A percentile compares a stretch with the other conserved stretches of the same genome.
phyloP scores from a whole-genome alignment of 1,140 invertebrate species.

The Medauroidea extradentata region DNA sequence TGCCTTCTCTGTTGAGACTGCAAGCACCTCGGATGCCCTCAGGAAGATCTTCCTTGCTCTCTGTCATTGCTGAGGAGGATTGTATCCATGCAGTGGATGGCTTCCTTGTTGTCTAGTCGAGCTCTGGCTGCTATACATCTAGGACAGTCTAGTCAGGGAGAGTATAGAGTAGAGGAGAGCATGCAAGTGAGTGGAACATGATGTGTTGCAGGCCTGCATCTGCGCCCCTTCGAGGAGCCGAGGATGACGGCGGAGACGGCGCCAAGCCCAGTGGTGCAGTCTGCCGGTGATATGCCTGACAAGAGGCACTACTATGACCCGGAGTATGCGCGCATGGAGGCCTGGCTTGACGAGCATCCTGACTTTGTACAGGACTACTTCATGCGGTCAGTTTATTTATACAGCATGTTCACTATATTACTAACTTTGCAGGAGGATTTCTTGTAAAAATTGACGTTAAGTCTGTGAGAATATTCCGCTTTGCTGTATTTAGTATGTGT shows the following conservation, averaged over 20 bases:
- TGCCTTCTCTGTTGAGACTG: too few species aligned
- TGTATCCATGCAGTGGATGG: neutral
- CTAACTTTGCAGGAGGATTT: too few species aligned
- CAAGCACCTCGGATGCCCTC: too few species aligned
- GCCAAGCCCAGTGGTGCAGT: slow-evolving; percentile 48
- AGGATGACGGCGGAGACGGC: slow-evolving; percentile 62
- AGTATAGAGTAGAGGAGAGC: neutral
- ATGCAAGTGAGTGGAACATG: slow-evolving; percentile 12
- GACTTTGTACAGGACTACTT: slow-evolving; percentile 95
- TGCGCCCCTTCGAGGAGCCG: slow-evolving; percentile 74
- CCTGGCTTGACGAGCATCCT: slow-evolving; percentile 94
- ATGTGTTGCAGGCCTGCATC: slow-evolving; percentile 64
- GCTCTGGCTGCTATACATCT: neutral
- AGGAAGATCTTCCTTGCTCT: too few species aligned
- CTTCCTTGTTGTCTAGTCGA: neutral
- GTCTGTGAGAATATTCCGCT: too few species aligned
- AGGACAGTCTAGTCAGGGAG: neutral
- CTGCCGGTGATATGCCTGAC: slow-evolving; percentile 41
- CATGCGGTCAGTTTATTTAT: slow-evolving; percentile 74
- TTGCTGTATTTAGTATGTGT: too few species aligned
- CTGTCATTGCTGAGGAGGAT: too few species aligned
- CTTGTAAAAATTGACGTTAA: too few species aligned
- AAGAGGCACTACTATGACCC: slow-evolving; percentile 63
- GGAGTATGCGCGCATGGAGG: slow-evolving; percentile 79
- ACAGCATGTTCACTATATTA: too few species aligned